Evolutionary conservation across 2,113 vertebrate species (phyloP).

Genomic region (Rhabdornis inornatus): DNA sequence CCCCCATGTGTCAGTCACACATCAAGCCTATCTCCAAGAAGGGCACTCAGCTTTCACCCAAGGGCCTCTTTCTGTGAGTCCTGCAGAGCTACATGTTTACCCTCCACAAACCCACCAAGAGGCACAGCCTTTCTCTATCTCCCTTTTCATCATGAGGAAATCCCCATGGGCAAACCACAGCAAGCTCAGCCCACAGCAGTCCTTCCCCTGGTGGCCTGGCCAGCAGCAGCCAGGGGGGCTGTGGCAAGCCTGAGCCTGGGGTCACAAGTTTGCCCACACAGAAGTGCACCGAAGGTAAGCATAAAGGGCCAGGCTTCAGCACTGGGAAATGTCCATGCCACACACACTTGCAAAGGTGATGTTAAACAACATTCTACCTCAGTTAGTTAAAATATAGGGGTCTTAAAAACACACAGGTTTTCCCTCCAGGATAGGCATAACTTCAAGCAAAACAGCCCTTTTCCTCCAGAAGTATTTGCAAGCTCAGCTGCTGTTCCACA

Average conservation of each 20-base stretch:
- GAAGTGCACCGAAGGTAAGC: not conserved
- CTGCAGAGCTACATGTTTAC: not conserved
- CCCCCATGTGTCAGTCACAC: not conserved
- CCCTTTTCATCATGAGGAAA: not conserved
- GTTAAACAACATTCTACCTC: not conserved
- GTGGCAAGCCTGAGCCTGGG: not conserved
- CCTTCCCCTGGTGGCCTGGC: not conserved
- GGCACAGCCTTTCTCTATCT: not conserved
- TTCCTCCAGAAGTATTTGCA: conserved; percentile 13
- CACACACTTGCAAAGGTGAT: not conserved
- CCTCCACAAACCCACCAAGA: not conserved
- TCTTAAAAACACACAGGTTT: not conserved
- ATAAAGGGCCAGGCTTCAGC: not conserved
- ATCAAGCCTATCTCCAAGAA: not conserved
- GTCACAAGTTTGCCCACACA: not conserved
- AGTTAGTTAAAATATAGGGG: not conserved
- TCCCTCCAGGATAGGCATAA: not conserved
- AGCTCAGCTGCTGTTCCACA: not conserved
- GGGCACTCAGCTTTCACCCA: not conserved
- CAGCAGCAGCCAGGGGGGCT: not conserved
- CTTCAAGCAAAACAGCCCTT: conserved; percentile 26
- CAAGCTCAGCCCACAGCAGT: not conserved
- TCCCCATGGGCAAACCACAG: not conserved
- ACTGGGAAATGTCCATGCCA: not conserved
- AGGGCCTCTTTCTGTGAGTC: not conserved